A percentile compares a stretch with the other conserved stretches of the same genome.
phyloP scores from a whole-genome alignment of 2,797 vertebrate genomes.

The Galago senegalensis region DNA sequence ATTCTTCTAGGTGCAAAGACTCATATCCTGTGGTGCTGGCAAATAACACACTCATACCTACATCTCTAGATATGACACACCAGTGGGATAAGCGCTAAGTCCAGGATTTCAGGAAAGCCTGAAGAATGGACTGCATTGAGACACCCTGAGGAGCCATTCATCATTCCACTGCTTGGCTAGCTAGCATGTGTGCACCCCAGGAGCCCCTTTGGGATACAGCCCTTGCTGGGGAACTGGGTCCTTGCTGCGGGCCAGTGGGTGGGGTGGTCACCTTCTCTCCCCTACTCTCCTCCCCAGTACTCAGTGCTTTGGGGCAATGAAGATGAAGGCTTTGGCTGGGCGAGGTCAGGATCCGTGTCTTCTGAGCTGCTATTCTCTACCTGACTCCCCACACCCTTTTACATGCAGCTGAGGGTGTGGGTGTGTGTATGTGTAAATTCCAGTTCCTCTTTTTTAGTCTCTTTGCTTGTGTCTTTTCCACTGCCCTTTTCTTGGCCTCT shows the following conservation, averaged over 20 bases:
- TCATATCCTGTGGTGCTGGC: neutral
- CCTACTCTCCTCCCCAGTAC: too few relatives aligned
- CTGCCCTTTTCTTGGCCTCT: neutral
- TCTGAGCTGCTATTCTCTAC: neutral
- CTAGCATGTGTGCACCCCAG: neutral
- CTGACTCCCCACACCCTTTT: neutral
- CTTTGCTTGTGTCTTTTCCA: conserved; percentile 36
- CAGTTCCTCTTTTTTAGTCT: neutral
- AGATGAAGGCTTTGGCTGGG: neutral
- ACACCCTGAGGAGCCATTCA: neutral
- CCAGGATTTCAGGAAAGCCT: neutral
- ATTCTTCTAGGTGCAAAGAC: neutral
- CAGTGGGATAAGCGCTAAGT: neutral
- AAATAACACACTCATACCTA: neutral
- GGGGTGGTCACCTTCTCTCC: neutral
- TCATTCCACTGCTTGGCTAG: neutral
- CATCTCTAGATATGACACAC: neutral
- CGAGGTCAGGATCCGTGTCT: neutral
- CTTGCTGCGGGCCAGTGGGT: neutral
- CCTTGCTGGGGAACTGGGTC: accelerated
- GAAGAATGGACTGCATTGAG: neutral
- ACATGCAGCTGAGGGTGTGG: neutral
- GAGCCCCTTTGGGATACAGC: too few relatives aligned
- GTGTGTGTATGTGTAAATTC: neutral
- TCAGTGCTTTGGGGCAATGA: neutral